Evolutionary conservation across 2,888 invertebrate genomes (phyloP).

Genomic region (Sinotaia quadrata): DNA sequence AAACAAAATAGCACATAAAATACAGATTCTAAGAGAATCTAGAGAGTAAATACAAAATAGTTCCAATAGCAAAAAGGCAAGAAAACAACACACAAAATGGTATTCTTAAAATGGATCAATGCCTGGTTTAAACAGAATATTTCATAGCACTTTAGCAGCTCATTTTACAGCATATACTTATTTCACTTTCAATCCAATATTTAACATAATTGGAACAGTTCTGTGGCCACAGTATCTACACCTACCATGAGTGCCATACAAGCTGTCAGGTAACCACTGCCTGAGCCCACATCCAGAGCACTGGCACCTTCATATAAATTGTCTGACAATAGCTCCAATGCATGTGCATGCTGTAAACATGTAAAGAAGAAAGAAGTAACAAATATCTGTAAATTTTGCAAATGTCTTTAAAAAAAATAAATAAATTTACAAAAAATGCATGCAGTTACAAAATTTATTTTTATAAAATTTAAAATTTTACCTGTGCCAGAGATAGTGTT

Average conservation of each 20-base stretch:
- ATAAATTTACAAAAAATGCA: background rate
- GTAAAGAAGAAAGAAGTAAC: slow-evolving; percentile 3
- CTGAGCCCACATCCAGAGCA: slow-evolving; percentile 73
- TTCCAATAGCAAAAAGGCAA: no score
- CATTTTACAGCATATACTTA: no score
- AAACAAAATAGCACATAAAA: no score
- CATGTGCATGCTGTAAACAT: slow-evolving; percentile 73
- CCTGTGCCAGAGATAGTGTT: no score
- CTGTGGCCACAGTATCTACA: background rate
- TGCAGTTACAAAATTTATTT: no score
- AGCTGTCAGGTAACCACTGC: slow-evolving; percentile 73
- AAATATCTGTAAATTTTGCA: background rate
- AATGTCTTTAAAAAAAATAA: background rate
- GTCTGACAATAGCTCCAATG: slow-evolving; percentile 68
- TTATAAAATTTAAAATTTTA: no score
- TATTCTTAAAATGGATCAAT: no score
- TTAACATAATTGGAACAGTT: background rate
- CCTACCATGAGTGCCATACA: slow-evolving; percentile 73
- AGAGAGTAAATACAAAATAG: no score
- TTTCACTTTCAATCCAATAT: background rate
- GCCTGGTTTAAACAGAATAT: no score
- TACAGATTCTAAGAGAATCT: no score
- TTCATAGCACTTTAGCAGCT: no score
- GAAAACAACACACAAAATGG: no score
- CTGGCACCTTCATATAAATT: slow-evolving; percentile 74